Evolutionary conservation across 2,888 invertebrate species (phyloP).

Genomic region (Falcaria lacertinaria): DNA sequence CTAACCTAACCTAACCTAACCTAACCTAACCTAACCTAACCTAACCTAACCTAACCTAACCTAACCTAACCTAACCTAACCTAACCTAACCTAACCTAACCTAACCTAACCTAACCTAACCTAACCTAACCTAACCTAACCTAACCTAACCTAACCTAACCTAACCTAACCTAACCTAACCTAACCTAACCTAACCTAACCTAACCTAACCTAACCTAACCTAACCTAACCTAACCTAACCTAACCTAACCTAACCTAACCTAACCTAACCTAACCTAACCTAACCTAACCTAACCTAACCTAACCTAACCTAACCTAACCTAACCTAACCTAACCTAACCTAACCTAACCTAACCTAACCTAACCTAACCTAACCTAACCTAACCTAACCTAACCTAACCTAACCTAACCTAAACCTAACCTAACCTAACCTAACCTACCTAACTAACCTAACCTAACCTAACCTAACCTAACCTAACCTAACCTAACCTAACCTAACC

Average conservation of each 20-base stretch:
- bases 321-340: slow-evolving; percentile 6
- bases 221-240: slow-evolving; percentile 6
- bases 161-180: slow-evolving; percentile 3
- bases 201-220: slow-evolving; percentile 2
- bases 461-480: too few relatives aligned
- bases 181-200: slow-evolving; percentile 1
- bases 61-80: slow-evolving; percentile 4
- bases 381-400: too few relatives aligned
- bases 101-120: slow-evolving; percentile 4
- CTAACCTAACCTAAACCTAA: too few relatives aligned
- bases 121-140: slow-evolving; percentile 4
- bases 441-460: too few relatives aligned
- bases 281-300: slow-evolving; percentile 5
- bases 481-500: too few relatives aligned
- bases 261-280: slow-evolving; percentile 4
- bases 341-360: slow-evolving; percentile 5
- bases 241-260: slow-evolving; percentile 6
- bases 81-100: slow-evolving; percentile 4
- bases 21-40: slow-evolving; percentile 8
- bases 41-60: slow-evolving; percentile 7
- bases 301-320: slow-evolving; percentile 6
- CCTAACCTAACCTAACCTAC: too few relatives aligned
- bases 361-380: slow-evolving; percentile 3
- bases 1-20: slow-evolving; percentile 7
- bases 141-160: slow-evolving; percentile 4